Evolutionary conservation across 2,888 invertebrate species (phyloP), one percentile per base, ranked within the genome.

Genomic region (Cephus sareptanus): DNA sequence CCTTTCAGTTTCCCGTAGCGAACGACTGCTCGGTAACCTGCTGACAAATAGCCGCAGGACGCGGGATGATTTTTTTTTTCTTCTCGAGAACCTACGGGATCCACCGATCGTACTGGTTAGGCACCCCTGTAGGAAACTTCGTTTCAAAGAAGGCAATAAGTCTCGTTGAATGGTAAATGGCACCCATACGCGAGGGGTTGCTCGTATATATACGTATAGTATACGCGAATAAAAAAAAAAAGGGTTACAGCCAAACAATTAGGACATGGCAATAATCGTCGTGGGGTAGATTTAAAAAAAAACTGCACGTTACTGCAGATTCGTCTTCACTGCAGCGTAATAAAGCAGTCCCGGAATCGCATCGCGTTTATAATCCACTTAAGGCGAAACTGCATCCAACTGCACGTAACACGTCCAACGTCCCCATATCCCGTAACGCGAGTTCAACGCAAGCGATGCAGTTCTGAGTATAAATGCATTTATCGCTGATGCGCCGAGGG

Each of bases 251-350:
- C 31, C 11, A 71, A 71, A 71, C 71, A 71, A 34, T 31, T 15
- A 71, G 33, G 31, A 34, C 15, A 23, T 9, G 34, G 13, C 71
- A 33, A 71, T 34, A 71, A 15, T 71, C 31, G 71, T 9, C 56
- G 2, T 56, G 9, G 56, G 56, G 23, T 56, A 56, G 23, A 56
- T 56, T 9, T 1, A 68, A 75, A 76, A 76, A 82, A 84, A 84
- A 88, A 87, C 83, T 86, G 87, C 86, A 83, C 80, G 81, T 81
- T 83, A 82, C 85, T 85, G 88, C 85, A 84, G 85, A 87, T 87
- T 87, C 83, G 84, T 87, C 89, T 88, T 85, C 88, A 89, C 87
- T 89, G 90, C 90, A 88, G 89, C 87, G 90, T 87, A 90, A 90
- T 90, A 89, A 89, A 85, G 83, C 82, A 81, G 84, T 89, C 90